Evolutionary conservation across 2,888 invertebrate species (phyloP).

Genomic region (Polymixis flavicincta): DNA sequence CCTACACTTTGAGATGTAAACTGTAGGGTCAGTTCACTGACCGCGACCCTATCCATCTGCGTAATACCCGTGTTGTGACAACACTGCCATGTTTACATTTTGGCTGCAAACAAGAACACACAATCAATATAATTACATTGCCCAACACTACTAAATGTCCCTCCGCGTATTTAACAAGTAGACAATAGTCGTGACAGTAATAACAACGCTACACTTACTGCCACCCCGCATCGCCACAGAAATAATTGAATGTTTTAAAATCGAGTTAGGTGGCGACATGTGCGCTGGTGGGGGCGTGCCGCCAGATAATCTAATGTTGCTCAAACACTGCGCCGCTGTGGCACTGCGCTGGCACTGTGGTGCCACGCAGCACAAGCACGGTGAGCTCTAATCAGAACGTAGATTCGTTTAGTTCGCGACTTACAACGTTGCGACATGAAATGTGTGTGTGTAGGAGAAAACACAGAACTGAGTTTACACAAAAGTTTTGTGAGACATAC

Average conservation of each 20-base stretch:
- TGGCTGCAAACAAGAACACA: constrained; percentile 34
- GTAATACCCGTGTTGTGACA: neutral
- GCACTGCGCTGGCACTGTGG: neutral
- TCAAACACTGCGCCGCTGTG: constrained; percentile 76
- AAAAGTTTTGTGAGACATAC: neutral
- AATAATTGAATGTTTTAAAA: constrained; percentile 62
- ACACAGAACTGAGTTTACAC: neutral
- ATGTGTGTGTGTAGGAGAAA: neutral
- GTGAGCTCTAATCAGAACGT: constrained; percentile 42
- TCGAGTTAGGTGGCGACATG: constrained; percentile 51
- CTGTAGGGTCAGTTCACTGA: neutral
- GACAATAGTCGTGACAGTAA: constrained; percentile 54
- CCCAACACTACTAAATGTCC: constrained; percentile 28
- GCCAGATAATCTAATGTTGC: constrained; percentile 81
- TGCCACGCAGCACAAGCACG: constrained; percentile 52
- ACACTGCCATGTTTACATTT: constrained; percentile 9
- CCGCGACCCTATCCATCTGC: neutral
- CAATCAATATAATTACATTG: constrained; percentile 39
- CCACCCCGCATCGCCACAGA: constrained; percentile 39
- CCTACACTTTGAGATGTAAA: neutral
- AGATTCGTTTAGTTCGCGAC: constrained; percentile 22
- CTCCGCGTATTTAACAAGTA: constrained; percentile 32
- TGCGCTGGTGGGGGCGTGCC: constrained; percentile 61
- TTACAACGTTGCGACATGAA: constrained; percentile 11
- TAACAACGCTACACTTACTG: constrained; percentile 54